Evolutionary conservation across 1,140 invertebrate species (phyloP), one percentile per base, ranked within the genome.

Genomic region (Zaprionus ornatus): DNA sequence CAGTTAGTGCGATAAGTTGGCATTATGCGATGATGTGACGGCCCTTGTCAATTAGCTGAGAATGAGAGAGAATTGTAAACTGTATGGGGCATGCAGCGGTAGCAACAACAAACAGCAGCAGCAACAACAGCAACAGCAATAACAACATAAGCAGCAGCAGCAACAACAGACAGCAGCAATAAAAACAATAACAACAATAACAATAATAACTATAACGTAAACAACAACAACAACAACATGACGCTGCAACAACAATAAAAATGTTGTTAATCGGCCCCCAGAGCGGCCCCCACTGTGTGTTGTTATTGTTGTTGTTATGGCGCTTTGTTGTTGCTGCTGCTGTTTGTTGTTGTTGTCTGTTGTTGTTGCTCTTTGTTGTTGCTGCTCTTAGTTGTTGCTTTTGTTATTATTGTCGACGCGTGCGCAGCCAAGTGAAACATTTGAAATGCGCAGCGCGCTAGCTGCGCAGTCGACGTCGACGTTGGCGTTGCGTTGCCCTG

Each of bases 401-500:
- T 19, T 74, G 48, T 17, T 72, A 27, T 45, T 54, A 32, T 50
- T 56, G 35, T 74, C 72, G 81, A 77, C 88, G 83, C 88, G 79
- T 91, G 88, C 88, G 74, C 88, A 91, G 57, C 84, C 67, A 91
- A 77, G 74, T 91, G 88, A 88, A 82, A 91, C 88, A 79, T 79
- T 79, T 78, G 63, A 78, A 76, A 63, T 52, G 62, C 32, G 45
- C 59, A 71, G 68, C 68, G 54, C 42, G 9, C 29, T 3, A 9
- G 29, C 35, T 37, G 40, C 40, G 40, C 40, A 45, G 40, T 45
- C 2, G 32, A 23, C 3, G 40, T 64, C 13, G 37, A 12, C 61
- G 52, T 55, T 67, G 4, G 42, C 50, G 19, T 52, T 23, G 62
- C 45, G 15, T 37, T 40, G 69, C 52, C 55, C 71, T 73, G 72